Evolutionary conservation across 2,888 invertebrate genomes (phyloP).

Genomic region (Scaeva pyrastri): DNA sequence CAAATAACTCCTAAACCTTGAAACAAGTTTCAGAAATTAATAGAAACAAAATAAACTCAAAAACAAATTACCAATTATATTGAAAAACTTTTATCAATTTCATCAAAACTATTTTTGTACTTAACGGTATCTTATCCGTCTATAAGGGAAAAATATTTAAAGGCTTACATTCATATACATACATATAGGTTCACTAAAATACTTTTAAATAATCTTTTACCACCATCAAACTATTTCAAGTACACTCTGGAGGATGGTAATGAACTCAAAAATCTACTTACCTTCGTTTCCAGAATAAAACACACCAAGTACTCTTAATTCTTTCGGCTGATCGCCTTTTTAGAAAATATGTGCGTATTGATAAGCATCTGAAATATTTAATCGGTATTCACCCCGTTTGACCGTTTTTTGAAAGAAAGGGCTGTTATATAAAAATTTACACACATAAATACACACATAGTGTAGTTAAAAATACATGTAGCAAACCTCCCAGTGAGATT

Average conservation of each 20-base stretch:
- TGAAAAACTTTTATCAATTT: background rate
- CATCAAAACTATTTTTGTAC: background rate
- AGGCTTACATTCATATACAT: too few relatives aligned
- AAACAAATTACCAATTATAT: background rate
- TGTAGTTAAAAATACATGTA: conserved; percentile 18
- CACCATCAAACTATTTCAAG: conserved; percentile 71
- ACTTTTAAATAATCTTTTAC: conserved; percentile 57
- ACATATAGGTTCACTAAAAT: background rate
- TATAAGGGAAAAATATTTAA: background rate
- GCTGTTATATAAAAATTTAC: conserved; percentile 26
- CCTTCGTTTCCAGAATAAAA: conserved; percentile 3
- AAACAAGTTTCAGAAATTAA: too few relatives aligned
- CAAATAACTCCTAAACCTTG: too few relatives aligned
- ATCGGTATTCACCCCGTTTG: conserved; percentile 74
- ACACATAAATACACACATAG: too few relatives aligned
- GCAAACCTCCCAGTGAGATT: conserved; percentile 63
- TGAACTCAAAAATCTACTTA: conserved; percentile 33
- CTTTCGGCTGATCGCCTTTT: conserved; percentile 71
- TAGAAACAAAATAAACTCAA: too few relatives aligned
- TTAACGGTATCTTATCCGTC: background rate
- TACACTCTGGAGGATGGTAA: conserved; percentile 24
- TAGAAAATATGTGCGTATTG: conserved; percentile 45
- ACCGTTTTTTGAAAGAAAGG: conserved; percentile 60
- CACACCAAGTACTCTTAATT: conserved; percentile 72
- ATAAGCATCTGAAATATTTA: conserved; percentile 69